Conservation (phyloP, 2,888 invertebrate species). For the Alcis repandata region DNA sequence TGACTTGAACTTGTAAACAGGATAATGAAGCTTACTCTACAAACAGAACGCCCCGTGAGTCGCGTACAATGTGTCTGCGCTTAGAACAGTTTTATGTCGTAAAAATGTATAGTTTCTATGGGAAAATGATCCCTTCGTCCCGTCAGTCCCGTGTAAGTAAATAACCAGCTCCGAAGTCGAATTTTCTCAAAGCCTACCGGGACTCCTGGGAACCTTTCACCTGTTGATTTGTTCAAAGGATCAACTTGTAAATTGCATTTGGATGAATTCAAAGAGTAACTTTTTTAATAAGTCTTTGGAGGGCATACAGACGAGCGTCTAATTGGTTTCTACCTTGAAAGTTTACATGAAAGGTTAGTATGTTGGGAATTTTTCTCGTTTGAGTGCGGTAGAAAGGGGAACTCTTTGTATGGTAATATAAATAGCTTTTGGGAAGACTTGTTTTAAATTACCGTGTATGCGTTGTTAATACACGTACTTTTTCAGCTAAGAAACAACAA, state of each 20-base stretch:
- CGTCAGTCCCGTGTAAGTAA: too few species aligned
- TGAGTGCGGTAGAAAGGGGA: conserved; percentile 10
- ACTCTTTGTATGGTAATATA: conserved; percentile 12
- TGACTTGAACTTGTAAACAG: too few species aligned
- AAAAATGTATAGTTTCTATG: too few species aligned
- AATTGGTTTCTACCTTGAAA: conserved; percentile 33
- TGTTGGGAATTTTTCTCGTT: conserved; percentile 23
- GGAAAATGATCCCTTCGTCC: too few species aligned
- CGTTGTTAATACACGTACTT: background rate
- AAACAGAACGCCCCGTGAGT: too few species aligned
- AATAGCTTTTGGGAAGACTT: conserved; percentile 17
- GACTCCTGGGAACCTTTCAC: conserved; percentile 19
- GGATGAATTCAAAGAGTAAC: conserved; percentile 34
- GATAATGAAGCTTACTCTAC: too few species aligned
- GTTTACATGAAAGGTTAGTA: conserved; percentile 23
- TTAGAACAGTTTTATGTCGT: too few species aligned
- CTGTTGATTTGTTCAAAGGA: conserved; percentile 42
- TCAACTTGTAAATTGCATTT: conserved; percentile 37
- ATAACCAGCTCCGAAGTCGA: background rate
- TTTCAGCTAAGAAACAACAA: background rate
- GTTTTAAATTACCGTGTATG: conserved; percentile 3
- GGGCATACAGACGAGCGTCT: conserved; percentile 18
- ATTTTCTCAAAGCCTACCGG: conserved; percentile 5
- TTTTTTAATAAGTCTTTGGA: conserved; percentile 44
- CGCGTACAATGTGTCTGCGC: too few species aligned